Evolutionary conservation across 2,113 vertebrate genomes (phyloP), one percentile per base, ranked within the genome.

Genomic region (Pogonocichla stellata): DNA sequence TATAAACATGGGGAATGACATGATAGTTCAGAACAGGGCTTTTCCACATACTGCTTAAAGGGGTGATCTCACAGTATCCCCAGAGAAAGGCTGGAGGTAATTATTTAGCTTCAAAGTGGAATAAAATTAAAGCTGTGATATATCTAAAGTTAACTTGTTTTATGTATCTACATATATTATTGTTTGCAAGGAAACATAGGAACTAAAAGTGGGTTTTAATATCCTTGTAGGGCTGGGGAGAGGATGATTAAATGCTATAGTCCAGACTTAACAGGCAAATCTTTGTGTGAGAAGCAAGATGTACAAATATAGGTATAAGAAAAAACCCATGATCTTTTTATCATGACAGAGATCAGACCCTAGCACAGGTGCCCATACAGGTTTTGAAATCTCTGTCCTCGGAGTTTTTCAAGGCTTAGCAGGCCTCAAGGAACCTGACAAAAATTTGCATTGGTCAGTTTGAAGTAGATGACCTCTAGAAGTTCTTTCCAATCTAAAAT

Each of bases 401-500:
- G 26, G 47, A 83, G 47, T 38, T 88, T 90, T 86, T 38, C 71
- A 86, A 73, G 74, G 69, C 56, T 80, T 70, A 71, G 43, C 31
- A 84, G 67, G 69, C 77, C 77, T 92, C 43, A 40, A n/a, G 72
- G 51, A 92, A 67, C 64, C 36, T 64, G 56, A 19, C 4, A 1
- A 62, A 90, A 70, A 56, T 79, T 82, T 74, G 64, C 0, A 0
- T 40, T 90, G 92, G 38, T 42, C 53, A 67, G 43, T 83, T 66
- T 80, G 64, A 56, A 84, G 64, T 43, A 88, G 86, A 24, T 95
- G 94, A 97, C 91, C 94, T 92, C 83, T 71, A 92, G 75, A 92
- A 94, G 82, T 93, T 96, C 92, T 95, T 97, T 97, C 94, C 95
- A 92, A 31, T 67, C 56, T 93, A 94, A 97, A 96, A 96, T 97